Conservation (phyloP, 1,140 invertebrate species). For the Drosophila micromelanica region DNA sequence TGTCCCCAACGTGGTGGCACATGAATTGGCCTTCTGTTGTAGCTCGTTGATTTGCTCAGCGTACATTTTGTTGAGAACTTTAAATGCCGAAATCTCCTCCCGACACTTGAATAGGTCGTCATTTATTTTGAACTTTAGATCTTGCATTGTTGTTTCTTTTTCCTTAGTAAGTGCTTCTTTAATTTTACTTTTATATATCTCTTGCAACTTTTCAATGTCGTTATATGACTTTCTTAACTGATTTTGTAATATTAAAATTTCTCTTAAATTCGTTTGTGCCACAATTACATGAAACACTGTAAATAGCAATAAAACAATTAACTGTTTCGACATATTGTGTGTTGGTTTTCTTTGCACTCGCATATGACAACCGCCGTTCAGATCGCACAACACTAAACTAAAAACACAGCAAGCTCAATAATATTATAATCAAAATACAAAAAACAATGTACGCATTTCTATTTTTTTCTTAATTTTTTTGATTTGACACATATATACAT, state of each 20-base stretch:
- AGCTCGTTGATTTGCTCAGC: constrained; percentile 26
- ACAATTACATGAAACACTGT: not conserved
- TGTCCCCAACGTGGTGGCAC: not conserved
- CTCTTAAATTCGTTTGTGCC: constrained; percentile 15
- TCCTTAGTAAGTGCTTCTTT: constrained; percentile 22
- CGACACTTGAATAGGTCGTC: constrained; percentile 26
- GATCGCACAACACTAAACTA: constrained; percentile 33
- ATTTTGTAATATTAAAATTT: constrained; percentile 36
- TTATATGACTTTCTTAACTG: constrained; percentile 28
- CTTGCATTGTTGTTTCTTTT: constrained; percentile 3
- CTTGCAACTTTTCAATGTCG: constrained; percentile 30
- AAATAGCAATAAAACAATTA: not conserved
- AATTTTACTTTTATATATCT: constrained; percentile 31
- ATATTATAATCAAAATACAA: constrained; percentile 13
- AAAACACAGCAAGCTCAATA: constrained; percentile 14
- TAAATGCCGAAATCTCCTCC: constrained; percentile 24
- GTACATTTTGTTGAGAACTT: constrained; percentile 33
- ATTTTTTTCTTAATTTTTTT: constrained; percentile 2
- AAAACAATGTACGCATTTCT: constrained; percentile 7
- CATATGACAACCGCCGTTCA: constrained; percentile 15
- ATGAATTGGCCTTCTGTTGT: not conserved
- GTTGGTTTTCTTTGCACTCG: not conserved
- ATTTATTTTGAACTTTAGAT: not conserved
- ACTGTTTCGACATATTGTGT: constrained; percentile 20
- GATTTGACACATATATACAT: constrained; percentile 5